These are phyloP conservation scores for Erebia palarica DNA, from an alignment of 2,888 invertebrate species.

Conservation along the genomic window DNA sequence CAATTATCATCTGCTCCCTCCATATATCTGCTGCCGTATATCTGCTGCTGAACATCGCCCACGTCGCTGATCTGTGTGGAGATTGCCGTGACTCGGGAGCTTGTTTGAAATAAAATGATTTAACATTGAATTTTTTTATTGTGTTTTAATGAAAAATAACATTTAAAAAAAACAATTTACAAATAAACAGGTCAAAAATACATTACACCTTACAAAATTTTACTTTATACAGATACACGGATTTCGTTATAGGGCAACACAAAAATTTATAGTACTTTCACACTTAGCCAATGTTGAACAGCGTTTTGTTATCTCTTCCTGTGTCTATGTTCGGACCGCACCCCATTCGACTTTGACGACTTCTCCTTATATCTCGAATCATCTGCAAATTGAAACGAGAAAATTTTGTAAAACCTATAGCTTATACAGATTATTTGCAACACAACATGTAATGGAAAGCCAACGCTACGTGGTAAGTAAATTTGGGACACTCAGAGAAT, in stretches of 20 bases:
- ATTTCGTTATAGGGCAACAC: neutral
- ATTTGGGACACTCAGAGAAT: no score
- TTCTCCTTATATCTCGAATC: constrained; percentile 70
- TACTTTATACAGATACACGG: neutral
- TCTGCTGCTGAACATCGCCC: no score
- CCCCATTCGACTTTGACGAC: constrained; percentile 62
- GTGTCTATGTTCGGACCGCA: constrained; percentile 71
- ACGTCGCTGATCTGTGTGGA: no score
- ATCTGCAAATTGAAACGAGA: constrained; percentile 53
- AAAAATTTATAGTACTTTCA: neutral
- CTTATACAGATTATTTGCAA: no score
- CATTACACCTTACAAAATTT: constrained; percentile 13
- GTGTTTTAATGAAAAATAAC: neutral
- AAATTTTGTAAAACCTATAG: neutral
- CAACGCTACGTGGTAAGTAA: no score
- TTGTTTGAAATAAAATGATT: neutral
- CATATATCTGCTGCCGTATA: no score
- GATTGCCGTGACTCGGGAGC: no score
- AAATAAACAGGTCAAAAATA: constrained; percentile 6
- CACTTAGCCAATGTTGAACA: no score
- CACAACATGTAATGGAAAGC: no score
- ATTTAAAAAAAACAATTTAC: neutral
- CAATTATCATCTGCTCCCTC: no score
- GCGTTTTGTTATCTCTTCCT: constrained; percentile 61
- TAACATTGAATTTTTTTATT: constrained; percentile 13